These are phyloP conservation scores for Lepilemur ruficaudatus DNA, from an alignment of 2,797 vertebrate species.

Conservation along the genomic window DNA sequence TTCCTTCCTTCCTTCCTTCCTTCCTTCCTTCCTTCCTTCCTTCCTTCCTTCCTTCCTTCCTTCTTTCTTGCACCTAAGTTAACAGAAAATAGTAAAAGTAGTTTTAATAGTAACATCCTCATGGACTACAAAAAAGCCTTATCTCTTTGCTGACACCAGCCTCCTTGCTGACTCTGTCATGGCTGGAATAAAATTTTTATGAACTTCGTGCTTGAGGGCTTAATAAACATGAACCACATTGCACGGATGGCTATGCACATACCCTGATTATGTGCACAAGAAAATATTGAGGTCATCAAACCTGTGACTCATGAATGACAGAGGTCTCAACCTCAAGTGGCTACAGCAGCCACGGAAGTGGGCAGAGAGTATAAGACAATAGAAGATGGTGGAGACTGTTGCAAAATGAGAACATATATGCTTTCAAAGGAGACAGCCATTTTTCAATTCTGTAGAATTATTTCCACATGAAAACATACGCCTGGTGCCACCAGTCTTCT, in stretches of 20 bases:
- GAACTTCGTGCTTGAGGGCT: conserved; percentile 22
- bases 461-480: not conserved
- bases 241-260: not conserved
- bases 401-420: not conserved
- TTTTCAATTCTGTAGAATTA: not conserved
- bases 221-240: not conserved
- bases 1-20: not conserved
- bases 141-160: not conserved
- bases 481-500: not conserved
- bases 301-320: not conserved
- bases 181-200: not conserved
- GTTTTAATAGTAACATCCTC: not conserved
- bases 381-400: not conserved
- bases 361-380: not conserved
- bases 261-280: conserved; percentile 16
- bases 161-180: conserved; percentile 24
- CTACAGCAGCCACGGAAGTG: not conserved
- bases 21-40: not conserved
- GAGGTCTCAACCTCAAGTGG: not conserved
- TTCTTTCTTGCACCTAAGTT: not conserved
- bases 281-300: not conserved
- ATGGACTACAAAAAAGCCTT: not conserved
- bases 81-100: not conserved
- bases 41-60: too few relatives aligned
- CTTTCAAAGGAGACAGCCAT: not conserved